Conservation (phyloP, 2,888 invertebrate species). For the Leptinotarsa tumamoca region DNA sequence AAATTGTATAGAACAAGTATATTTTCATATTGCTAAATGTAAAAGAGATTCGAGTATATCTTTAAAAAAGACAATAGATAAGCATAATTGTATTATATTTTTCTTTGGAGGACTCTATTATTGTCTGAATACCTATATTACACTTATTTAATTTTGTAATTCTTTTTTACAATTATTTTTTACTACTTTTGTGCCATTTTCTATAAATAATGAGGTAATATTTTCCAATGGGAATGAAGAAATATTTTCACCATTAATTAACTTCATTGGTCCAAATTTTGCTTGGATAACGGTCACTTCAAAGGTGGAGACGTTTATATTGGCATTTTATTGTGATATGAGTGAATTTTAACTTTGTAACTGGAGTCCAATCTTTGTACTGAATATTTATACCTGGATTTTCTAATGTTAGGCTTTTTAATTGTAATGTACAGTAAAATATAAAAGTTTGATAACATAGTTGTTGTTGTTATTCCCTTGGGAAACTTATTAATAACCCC, state of each 20-base stretch:
- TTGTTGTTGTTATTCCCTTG: constrained; percentile 22
- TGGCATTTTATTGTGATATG: constrained; percentile 64
- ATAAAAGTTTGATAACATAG: constrained; percentile 51
- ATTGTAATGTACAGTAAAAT: constrained; percentile 61
- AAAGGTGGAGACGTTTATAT: constrained; percentile 39
- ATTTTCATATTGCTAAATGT: constrained; percentile 49
- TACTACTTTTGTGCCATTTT: constrained; percentile 58
- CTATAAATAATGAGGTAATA: constrained; percentile 36
- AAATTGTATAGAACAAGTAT: constrained; percentile 51
- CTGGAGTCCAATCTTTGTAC: constrained; percentile 60
- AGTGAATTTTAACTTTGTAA: constrained; percentile 56
- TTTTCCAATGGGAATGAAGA: constrained; percentile 13
- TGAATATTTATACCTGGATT: constrained; percentile 61
- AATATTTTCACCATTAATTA: constrained; percentile 10
- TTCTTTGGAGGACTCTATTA: constrained; percentile 48
- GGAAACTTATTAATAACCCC: too few relatives aligned
- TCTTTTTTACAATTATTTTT: constrained; percentile 49
- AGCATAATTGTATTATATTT: constrained; percentile 51
- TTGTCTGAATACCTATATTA: constrained; percentile 54
- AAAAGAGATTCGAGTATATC: constrained; percentile 35
- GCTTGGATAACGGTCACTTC: constrained; percentile 15
- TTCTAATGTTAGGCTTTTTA: constrained; percentile 55
- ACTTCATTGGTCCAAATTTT: constrained; percentile 8
- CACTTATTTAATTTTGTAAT: constrained; percentile 44
- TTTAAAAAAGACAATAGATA: constrained; percentile 58